Evolutionary conservation across 2,888 invertebrate genomes (phyloP).

Genomic region (Pandemis corylana): DNA sequence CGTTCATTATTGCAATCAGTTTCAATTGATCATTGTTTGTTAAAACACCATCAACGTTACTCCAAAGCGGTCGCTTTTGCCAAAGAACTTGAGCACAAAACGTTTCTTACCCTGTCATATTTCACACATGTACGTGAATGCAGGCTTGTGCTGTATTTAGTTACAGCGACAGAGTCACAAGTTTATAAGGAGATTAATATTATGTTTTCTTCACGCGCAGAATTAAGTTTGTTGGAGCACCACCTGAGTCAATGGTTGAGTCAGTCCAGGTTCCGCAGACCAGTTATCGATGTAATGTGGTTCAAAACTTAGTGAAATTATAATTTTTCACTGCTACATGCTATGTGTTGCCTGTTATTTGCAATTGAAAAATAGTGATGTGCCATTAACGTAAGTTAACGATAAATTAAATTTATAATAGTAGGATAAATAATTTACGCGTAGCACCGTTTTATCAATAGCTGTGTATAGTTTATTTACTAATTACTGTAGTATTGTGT

Average conservation of each 20-base stretch:
- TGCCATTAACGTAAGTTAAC: too few relatives aligned
- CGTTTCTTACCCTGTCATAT: neutral
- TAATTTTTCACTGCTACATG: too few relatives aligned
- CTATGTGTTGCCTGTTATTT: too few relatives aligned
- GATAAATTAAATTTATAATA: too few relatives aligned
- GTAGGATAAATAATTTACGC: neutral
- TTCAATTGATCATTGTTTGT: constrained; percentile 15
- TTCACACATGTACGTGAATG: neutral
- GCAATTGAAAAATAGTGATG: too few relatives aligned
- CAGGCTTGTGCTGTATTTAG: neutral
- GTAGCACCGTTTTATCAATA: constrained; percentile 14
- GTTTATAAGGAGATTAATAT: neutral
- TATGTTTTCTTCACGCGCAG: neutral
- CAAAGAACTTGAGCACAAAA: neutral
- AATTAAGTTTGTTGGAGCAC: neutral
- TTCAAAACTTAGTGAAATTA: neutral
- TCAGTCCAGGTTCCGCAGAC: neutral
- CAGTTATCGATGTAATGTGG: neutral
- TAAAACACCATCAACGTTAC: neutral
- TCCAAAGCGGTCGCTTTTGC: neutral
- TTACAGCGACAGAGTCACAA: neutral
- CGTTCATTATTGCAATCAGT: constrained; percentile 5
- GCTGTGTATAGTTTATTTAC: constrained; percentile 11
- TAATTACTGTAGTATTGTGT: constrained; percentile 4
- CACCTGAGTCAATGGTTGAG: neutral